Base-by-base conservation (phyloP, 1,140 invertebrate species). In the Pentalonia nigronervosa region DNA sequence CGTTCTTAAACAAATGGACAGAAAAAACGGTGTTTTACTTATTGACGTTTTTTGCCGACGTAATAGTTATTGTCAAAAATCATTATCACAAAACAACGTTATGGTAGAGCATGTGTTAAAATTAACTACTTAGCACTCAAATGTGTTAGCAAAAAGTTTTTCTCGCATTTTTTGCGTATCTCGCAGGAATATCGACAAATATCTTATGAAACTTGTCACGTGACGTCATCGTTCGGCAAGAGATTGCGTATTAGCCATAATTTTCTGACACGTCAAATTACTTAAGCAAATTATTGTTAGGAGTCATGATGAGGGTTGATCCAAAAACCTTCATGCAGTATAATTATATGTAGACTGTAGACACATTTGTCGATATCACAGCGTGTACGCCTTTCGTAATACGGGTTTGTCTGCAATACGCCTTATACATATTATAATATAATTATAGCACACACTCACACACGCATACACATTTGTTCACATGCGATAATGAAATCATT, bases 361-460 rank as follows among this genome's bases (percentile, higher is more conserved):
- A 76, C 60, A 76, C 60, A 76, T 76, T 76, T 76, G n/a, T 76
- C 60, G 60, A 76, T 76, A 30, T 76, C n/a, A 76, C 60, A 76
- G 60, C 4, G 60, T 7, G 60, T 76, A 76, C 60, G 60, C 60
- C 60, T 76, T 76, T 76, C 60, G n/a, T n/a, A 76, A 76, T 76
- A n/a, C 60, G 21, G 60, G 60, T 76, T 76, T 76, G 14, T 76
- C n/a, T 76, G 30, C n/a, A 76, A 30, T 76, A 67, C 8, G 30
- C 25, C 11, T 30, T 53, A 53, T 23, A 53, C 50, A 50, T 67
- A 67, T n/a, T n/a, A 76, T 53, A 53, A 21, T 21, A 53, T 76
- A 76, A 76, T 76, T 76, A 76, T 76, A 76, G 60, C 14, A 76
- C 7, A 76, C 60, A n/a, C 60, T 21, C 21, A n/a, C 25, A 67